A percentile compares a stretch with the other conserved stretches of the same genome.
Conservation (phyloP, 2,113 vertebrate genomes). For the Lagenorhynchus albirostris region DNA sequence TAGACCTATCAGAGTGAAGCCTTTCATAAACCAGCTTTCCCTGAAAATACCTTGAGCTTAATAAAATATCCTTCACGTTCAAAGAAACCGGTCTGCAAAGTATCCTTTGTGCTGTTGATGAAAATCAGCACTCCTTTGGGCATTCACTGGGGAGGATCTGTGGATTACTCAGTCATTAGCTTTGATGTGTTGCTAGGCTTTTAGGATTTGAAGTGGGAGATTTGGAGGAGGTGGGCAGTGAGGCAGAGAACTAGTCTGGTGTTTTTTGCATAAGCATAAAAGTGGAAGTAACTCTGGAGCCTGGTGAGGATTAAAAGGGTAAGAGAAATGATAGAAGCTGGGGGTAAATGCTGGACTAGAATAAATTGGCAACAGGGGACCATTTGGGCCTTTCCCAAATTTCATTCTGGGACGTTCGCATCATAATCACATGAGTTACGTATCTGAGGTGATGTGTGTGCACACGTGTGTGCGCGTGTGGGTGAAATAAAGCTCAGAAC, state of each 20-base stretch:
- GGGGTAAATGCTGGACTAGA: not conserved
- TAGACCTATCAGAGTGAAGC: not conserved
- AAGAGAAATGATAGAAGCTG: not conserved
- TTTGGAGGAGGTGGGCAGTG: not conserved
- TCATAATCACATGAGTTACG: not conserved
- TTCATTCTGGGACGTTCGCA: not conserved
- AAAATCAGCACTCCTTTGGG: not conserved
- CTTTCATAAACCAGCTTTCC: not conserved
- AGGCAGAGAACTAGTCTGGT: not conserved
- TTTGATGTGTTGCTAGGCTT: constrained; percentile 30
- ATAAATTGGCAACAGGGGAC: not conserved
- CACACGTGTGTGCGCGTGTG: fast-evolving
- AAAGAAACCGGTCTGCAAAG: not conserved
- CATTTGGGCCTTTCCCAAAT: not conserved
- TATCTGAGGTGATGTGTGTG: not conserved
- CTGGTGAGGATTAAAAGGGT: not conserved
- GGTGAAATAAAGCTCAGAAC: not conserved
- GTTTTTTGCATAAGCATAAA: not conserved
- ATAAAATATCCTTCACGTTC: not conserved
- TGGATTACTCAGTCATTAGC: not conserved
- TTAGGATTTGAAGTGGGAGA: constrained; percentile 1
- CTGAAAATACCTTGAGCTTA: not conserved
- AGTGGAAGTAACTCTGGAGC: not conserved
- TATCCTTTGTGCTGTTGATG: not conserved
- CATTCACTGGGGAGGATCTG: not conserved